Conservation (phyloP, 1,140 invertebrate species). For the Drosophila triauraria region DNA sequence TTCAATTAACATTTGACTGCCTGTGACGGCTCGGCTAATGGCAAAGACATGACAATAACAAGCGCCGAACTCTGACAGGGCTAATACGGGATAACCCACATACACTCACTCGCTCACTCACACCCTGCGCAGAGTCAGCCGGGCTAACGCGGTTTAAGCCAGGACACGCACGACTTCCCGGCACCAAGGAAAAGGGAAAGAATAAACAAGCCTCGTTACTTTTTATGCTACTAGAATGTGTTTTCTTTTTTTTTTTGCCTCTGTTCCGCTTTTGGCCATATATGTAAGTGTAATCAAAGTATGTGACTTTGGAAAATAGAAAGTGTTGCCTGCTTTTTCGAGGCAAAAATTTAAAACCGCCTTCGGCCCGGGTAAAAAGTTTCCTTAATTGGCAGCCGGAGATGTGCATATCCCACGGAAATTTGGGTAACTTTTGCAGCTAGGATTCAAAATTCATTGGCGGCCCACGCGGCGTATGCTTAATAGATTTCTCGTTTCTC, state of each 20-base stretch:
- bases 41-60: slow-evolving; percentile 79
- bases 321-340: slow-evolving; percentile 59
- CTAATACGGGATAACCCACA: slow-evolving; percentile 49
- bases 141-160: slow-evolving; percentile 67
- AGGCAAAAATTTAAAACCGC: slow-evolving; percentile 41
- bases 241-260: slow-evolving; percentile 12
- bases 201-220: slow-evolving; percentile 70
- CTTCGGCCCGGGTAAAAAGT: slow-evolving; percentile 48
- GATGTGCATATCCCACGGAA: slow-evolving; percentile 35
- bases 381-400: slow-evolving; percentile 65
- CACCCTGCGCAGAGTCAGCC: slow-evolving; percentile 15
- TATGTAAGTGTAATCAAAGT: slow-evolving; percentile 72
- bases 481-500: slow-evolving; percentile 44
- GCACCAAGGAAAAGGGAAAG: slow-evolving; percentile 33
- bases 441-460: slow-evolving; percentile 23
- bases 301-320: slow-evolving; percentile 58
- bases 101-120: slow-evolving; percentile 8
- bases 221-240: slow-evolving; percentile 62
- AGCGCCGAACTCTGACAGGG: slow-evolving; percentile 57
- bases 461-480: slow-evolving; percentile 49
- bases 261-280: slow-evolving; percentile 25
- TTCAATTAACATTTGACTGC: slow-evolving; percentile 79
- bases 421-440: slow-evolving; percentile 43
- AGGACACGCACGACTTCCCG: slow-evolving; percentile 62
- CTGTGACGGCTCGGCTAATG: slow-evolving; percentile 65